Evolutionary conservation across 1,140 invertebrate genomes (phyloP).

Genomic region (Pteromalus puparum): DNA sequence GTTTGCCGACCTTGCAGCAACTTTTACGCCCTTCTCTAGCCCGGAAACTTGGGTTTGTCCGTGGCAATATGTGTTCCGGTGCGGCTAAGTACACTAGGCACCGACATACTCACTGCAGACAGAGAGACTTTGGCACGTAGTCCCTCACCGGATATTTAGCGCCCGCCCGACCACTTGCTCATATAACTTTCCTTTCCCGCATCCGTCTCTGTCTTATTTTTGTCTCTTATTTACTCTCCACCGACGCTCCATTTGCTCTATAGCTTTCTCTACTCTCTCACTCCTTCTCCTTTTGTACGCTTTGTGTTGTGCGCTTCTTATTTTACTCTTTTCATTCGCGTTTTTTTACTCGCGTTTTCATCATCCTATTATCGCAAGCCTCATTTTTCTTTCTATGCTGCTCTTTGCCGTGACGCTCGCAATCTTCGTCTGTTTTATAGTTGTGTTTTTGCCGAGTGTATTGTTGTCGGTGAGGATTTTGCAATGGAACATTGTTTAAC

Average conservation of each 20-base stretch:
- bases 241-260: constrained; percentile 2
- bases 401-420: not conserved
- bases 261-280: not conserved
- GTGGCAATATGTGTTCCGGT: not conserved
- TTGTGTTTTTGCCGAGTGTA: not conserved
- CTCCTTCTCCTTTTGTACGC: not conserved
- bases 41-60: not conserved
- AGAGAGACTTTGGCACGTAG: not conserved
- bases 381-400: constrained; percentile 19
- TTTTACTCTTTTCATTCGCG: not conserved
- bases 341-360: not conserved
- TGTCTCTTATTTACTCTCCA: constrained; percentile 41
- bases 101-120: not conserved
- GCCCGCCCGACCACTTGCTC: not conserved
- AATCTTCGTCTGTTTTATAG: not conserved
- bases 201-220: constrained; percentile 56
- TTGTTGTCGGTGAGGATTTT: not conserved
- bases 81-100: not conserved
- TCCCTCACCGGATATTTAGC: constrained; percentile 29
- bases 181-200: constrained; percentile 31
- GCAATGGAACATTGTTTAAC: not conserved
- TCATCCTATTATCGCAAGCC: not conserved
- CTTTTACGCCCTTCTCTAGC: constrained; percentile 51
- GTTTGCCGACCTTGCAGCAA: constrained; percentile 44
- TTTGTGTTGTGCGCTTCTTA: not conserved